A percentile compares a stretch with the other conserved stretches of the same genome.
Conservation (phyloP, 2,888 invertebrate species). For the Mythimna impura region DNA sequence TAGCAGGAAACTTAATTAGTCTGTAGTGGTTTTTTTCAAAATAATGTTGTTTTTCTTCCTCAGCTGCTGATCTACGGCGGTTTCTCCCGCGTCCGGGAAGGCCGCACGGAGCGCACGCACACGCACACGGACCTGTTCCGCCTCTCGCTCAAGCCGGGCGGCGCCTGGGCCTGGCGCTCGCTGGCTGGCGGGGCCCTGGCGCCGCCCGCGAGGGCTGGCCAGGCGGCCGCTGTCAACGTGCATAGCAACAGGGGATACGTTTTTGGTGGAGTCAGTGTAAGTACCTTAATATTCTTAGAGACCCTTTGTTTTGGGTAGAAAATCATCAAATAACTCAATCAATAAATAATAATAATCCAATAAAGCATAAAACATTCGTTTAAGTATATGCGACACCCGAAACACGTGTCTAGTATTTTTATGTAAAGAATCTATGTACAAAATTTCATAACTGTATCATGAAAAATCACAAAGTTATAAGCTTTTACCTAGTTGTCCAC, state of each 20-base stretch:
- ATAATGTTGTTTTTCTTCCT: background rate
- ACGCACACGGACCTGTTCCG: slow-evolving; percentile 87
- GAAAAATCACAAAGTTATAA: too few relatives aligned
- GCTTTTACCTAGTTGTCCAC: too few relatives aligned
- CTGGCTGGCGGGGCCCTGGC: slow-evolving; percentile 76
- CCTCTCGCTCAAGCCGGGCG: slow-evolving; percentile 65
- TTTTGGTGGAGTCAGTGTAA: slow-evolving; percentile 95
- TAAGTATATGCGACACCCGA: too few relatives aligned
- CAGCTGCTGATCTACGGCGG: slow-evolving; percentile 87
- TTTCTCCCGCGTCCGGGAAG: slow-evolving; percentile 84
- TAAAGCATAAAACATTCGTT: too few relatives aligned
- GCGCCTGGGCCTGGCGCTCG: slow-evolving; percentile 77
- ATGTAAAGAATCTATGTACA: too few relatives aligned
- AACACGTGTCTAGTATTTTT: too few relatives aligned
- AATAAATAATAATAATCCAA: too few relatives aligned
- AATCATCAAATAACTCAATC: too few relatives aligned
- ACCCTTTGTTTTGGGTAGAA: too few relatives aligned
- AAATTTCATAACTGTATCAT: too few relatives aligned
- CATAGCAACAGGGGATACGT: slow-evolving; percentile 93
- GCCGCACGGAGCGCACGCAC: slow-evolving; percentile 79
- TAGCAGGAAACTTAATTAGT: too few relatives aligned
- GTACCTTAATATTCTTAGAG: slow-evolving; percentile 53
- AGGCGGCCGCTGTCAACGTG: slow-evolving; percentile 91
- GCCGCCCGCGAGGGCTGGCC: slow-evolving; percentile 94
- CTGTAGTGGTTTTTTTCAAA: too few relatives aligned